A percentile compares a stretch with the other conserved stretches of the same genome.
Evolutionary conservation across 2,797 vertebrate species (phyloP).

Genomic region (Sebastes reedi): DNA sequence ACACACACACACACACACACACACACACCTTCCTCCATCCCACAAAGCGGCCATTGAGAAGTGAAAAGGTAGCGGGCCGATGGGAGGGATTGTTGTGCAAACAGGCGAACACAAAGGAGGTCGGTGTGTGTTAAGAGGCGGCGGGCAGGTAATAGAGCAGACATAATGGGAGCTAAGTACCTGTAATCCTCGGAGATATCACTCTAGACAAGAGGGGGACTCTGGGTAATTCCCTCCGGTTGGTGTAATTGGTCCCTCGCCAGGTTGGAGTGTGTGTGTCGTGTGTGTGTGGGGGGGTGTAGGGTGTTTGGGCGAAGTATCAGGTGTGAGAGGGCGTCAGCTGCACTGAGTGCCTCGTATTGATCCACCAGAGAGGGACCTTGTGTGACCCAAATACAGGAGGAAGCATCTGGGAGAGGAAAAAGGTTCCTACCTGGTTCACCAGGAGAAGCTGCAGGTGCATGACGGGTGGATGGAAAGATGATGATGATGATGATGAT

Average conservation of each 20-base stretch:
- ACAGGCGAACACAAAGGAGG: conserved; percentile 71
- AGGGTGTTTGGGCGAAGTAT: conserved; percentile 72
- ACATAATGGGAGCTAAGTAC: conserved; percentile 96
- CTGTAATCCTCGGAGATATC: conserved; percentile 94
- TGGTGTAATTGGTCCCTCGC: conserved; percentile 81
- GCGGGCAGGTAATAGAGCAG: conserved; percentile 90
- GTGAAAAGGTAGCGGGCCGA: conserved; percentile 59
- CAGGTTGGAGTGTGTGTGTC: conserved; percentile 74
- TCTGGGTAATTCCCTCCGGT: conserved; percentile 85
- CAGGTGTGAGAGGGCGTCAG: conserved; percentile 87
- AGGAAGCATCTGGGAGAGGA: no score
- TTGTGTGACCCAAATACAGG: conserved; percentile 72
- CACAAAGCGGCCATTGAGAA: conserved; percentile 79
- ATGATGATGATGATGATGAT: background rate
- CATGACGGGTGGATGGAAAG: background rate
- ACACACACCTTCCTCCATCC: conserved; percentile 47
- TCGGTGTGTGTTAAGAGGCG: conserved; percentile 63
- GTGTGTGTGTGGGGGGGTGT: conserved; percentile 6
- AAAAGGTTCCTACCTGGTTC: conserved; percentile 53
- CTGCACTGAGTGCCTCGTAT: conserved; percentile 87
- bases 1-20: conserved; percentile 38
- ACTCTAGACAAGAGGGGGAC: conserved; percentile 84
- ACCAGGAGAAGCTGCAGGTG: conserved; percentile 31
- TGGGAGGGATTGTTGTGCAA: conserved; percentile 78
- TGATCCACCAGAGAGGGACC: conserved; percentile 80